Base-by-base conservation (phyloP, 2,888 invertebrate species). In the Caradrina kadenii region DNA sequence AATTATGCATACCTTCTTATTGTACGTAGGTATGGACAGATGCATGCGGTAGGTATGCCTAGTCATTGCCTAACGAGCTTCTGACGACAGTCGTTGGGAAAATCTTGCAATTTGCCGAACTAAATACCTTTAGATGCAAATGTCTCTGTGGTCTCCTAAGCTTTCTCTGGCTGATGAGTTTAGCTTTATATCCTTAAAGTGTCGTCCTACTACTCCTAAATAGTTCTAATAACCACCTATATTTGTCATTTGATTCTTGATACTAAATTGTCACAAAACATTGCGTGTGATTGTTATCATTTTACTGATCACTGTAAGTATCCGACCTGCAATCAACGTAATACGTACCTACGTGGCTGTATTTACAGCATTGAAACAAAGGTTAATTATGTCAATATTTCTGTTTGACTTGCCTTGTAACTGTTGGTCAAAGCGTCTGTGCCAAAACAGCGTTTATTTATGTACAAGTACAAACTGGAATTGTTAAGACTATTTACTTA, bases 261-360 rank as follows among this genome's bases (percentile, higher is more conserved):
- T 26, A 26, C 26, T 26, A 26, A 26, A 26, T 2, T 7, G 5
- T 13, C 50, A 45, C 42, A 45, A 69, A 59, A 45, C 56, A 15
- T 72, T 73, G 68, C 65, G 70, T 74, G 68, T 60, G 56, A 72
- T 75, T 54, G 15, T 69, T 63, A 83, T 71, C 49, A 55, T 53
- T 67, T 31, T 54, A 69, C 66, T 66, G 68, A 66, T 69, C 49
- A 65, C 49, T 49, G 21, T 58, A 55, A 15, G 31, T 49, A 4
- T 50, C 48, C 8, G 39, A 39, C 58, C 55, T 39, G 55, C 56
- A 65, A 53, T 65, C 66, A 52, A 56, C 56, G 63, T 74, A 54
- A 62, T 65, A 66, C 54, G 61, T 56, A 35, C 70, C 62, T 65
- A 26, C 26, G 26, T 66, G 65, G 19, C 17, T 54, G 26, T 65